Evolutionary conservation across 2,888 invertebrate genomes (phyloP), one percentile per base, ranked within the genome.

Genomic region (Pheosia gnoma): DNA sequence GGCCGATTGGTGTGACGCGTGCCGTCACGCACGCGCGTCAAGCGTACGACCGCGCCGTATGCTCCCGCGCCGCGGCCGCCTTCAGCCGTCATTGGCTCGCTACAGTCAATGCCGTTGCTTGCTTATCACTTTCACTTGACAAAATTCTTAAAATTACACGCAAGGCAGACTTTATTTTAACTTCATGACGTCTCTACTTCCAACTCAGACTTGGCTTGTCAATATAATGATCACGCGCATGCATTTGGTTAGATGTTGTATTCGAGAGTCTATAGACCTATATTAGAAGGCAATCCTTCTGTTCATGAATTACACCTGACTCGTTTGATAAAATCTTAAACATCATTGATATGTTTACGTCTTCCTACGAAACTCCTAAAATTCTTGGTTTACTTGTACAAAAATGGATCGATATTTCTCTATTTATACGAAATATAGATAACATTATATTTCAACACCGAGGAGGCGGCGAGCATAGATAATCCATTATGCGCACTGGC

Each of bases 401-500:
- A 25, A 25, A 43, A 43, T 47, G 47, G 47, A 47, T n/a, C n/a
- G 47, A n/a, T n/a, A 47, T 11, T 43, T 47, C n/a, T n/a, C 3
- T 47, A 45, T 47, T 11, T 47, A 5, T 9, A 43, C 41, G n/a
- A 51, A 41, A 47, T n/a, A 61, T 54, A 47, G 39, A 52, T 51
- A 70, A 66, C 66, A 71, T 63, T 64, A 72, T 72, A 61, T 81
- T 82, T 77, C 77, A 70, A 79, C 76, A 80, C 70, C 63, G 67
- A 77, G 66, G 67, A 76, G 78, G 72, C 75, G 77, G 81, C 81
- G 66, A 81, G 81, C 83, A 81, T 82, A 70, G 83, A 83, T 85
- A 87, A 87, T 86, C 79, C 75, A 77, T 83, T 87, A 81, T 78
- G 79, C 77, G 78, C 79, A 73, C 79, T 75, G 11, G 82, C 85